Evolutionary conservation across 2,113 vertebrate species (phyloP).

Genomic region (Pluvianellus socialis): DNA sequence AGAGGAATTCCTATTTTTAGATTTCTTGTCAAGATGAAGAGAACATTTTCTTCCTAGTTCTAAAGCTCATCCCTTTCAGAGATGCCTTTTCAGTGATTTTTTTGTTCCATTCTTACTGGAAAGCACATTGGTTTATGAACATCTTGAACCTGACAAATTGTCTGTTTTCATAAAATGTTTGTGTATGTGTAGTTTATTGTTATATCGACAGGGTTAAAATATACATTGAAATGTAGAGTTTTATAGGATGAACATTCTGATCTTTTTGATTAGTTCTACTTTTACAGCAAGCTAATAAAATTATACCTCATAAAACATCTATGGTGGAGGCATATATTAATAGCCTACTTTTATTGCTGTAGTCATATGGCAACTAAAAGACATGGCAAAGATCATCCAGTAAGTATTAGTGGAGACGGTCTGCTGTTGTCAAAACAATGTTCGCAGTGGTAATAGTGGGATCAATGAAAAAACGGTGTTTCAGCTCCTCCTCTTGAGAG

Average conservation of each 20-base stretch:
- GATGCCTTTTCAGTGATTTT: neutral
- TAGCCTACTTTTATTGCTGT: neutral
- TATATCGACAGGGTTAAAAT: neutral
- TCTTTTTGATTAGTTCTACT: neutral
- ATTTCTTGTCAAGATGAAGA: neutral
- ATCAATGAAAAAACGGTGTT: neutral
- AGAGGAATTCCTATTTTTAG: neutral
- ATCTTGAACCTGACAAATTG: neutral
- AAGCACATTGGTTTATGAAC: neutral
- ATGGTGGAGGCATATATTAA: neutral
- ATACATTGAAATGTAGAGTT: neutral
- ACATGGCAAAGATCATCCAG: neutral
- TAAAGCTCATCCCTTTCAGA: neutral
- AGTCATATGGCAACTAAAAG: neutral
- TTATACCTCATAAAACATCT: neutral
- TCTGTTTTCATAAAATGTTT: neutral
- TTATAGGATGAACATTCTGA: neutral
- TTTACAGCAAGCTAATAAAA: neutral
- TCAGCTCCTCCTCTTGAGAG: neutral
- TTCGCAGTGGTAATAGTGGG: neutral
- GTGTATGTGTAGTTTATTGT: neutral
- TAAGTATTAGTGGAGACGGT: neutral
- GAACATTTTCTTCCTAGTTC: neutral
- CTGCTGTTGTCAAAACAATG: neutral
- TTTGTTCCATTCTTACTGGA: neutral